phyloP scores from a whole-genome alignment of 2,113 vertebrate species.

The Hypanus sabinus region DNA sequence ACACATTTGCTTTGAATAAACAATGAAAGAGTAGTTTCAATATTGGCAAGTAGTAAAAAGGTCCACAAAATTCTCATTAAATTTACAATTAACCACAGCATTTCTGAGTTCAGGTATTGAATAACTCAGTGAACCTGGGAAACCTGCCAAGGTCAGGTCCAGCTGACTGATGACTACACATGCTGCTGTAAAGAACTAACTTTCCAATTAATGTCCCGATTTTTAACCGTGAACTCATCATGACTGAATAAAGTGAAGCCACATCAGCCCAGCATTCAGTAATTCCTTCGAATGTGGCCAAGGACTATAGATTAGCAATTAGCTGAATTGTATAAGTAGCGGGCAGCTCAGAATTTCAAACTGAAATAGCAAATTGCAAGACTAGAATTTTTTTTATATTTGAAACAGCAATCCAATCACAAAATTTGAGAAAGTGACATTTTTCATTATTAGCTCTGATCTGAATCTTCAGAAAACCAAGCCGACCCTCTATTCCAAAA shows the following conservation, averaged over 20 bases:
- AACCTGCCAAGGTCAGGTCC: background rate
- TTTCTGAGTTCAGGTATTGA: background rate
- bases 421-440: background rate
- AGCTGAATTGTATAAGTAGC: too few relatives aligned
- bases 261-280: background rate
- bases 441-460: background rate
- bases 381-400: background rate
- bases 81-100: background rate
- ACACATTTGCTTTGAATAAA: background rate
- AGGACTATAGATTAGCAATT: too few relatives aligned
- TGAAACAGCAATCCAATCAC: background rate
- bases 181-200: background rate
- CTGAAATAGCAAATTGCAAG: too few relatives aligned
- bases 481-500: background rate
- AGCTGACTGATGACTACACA: background rate
- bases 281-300: background rate
- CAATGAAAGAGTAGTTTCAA: background rate
- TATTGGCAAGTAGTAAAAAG: background rate
- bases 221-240: background rate
- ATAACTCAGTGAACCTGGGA: background rate
- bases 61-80: background rate
- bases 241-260: background rate
- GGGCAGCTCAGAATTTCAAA: too few relatives aligned
- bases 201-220: background rate
- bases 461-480: background rate